Conservation (phyloP, 2,797 vertebrate species). For the Cryptoblepharus egeriae region DNA sequence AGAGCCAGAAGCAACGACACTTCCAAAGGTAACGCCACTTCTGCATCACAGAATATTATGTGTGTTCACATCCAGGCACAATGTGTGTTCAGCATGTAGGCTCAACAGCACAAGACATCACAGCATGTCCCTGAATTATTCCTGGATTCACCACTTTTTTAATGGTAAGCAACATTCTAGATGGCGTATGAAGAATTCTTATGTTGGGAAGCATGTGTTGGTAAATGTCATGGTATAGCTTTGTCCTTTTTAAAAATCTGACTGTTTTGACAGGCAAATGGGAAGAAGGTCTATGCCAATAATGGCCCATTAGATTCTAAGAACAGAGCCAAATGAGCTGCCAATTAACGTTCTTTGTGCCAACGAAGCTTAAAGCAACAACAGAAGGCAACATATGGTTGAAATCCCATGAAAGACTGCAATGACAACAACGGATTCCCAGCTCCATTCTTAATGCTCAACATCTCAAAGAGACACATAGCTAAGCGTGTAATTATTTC, state of each 20-base stretch:
- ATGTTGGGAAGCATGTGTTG: not conserved
- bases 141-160: not conserved
- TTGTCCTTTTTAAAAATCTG: constrained; percentile 4
- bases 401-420: not conserved
- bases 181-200: not conserved
- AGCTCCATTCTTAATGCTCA: not conserved
- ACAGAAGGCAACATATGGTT: not conserved
- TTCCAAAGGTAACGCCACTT: too few species aligned
- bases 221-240: not conserved
- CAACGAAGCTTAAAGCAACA: constrained; percentile 11
- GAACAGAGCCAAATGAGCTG: not conserved
- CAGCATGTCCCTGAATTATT: too few species aligned
- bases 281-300: not conserved
- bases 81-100: too few species aligned
- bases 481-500: not conserved
- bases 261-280: not conserved
- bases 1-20: too few species aligned
- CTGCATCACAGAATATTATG: too few species aligned
- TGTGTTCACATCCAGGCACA: too few species aligned
- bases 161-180: not conserved
- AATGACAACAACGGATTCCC: constrained; percentile 4
- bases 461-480: not conserved
- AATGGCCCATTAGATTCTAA: not conserved
- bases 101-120: too few species aligned
- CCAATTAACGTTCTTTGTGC: not conserved